A percentile compares a stretch with the other conserved stretches of the same genome.
phyloP scores from a whole-genome alignment of 2,888 invertebrate genomes.

The Caenorhabditis sp. region DNA sequence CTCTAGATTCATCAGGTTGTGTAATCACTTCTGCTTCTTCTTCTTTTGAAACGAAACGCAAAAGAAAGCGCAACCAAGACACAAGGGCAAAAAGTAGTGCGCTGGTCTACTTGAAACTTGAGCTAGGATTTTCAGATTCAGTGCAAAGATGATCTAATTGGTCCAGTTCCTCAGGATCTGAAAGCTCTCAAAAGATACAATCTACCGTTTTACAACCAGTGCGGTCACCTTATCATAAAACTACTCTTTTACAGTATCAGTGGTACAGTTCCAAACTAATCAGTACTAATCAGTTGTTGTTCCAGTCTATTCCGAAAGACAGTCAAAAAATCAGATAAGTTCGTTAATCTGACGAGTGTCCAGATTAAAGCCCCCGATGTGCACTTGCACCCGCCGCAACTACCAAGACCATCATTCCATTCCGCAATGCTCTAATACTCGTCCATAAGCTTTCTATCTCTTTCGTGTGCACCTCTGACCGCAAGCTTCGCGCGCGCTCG shows the following conservation, averaged over 20 bases:
- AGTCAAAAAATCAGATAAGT: no score
- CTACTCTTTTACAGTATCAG: no score
- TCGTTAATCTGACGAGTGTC: background rate
- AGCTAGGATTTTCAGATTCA: background rate
- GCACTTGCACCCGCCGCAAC: conserved; percentile 7
- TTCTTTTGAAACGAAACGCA: conserved; percentile 18
- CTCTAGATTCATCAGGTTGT: conserved; percentile 49
- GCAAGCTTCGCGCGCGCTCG: conserved; percentile 27
- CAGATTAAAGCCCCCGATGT: conserved; percentile 22
- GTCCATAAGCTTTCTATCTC: background rate
- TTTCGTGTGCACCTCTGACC: conserved; percentile 13
- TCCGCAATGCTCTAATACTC: no score
- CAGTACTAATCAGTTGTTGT: no score
- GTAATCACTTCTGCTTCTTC: conserved; percentile 36
- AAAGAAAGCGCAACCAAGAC: background rate
- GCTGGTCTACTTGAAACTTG: conserved; percentile 39
- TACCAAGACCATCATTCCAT: no score
- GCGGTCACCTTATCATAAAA: no score
- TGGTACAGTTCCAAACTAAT: no score
- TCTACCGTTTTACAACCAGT: no score
- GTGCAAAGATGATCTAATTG: no score
- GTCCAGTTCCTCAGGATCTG: no score
- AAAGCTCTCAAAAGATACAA: no score
- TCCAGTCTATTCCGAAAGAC: no score
- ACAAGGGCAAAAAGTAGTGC: conserved; percentile 23